A percentile compares a stretch with the other conserved stretches of the same genome.
These are phyloP conservation scores for Zele albiditarsus DNA, from an alignment of 2,888 invertebrate species.

Conservation along the genomic window DNA sequence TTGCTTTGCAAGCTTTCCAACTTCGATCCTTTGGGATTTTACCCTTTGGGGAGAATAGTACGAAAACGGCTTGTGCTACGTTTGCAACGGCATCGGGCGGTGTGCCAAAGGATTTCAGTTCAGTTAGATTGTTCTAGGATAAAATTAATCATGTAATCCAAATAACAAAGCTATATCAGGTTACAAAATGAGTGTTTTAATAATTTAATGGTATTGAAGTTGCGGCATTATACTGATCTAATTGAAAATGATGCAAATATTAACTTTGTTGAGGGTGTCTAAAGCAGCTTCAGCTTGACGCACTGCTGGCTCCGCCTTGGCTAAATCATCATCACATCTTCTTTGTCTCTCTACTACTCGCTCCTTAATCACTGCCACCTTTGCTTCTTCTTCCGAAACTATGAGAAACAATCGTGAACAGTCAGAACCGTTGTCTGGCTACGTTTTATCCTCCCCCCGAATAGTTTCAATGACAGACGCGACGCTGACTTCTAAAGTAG, in stretches of 20 bases:
- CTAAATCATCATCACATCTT: constrained; percentile 91
- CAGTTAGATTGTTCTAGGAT: constrained; percentile 86
- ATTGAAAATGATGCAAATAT: neutral
- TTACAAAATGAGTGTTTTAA: neutral
- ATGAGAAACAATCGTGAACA: constrained; percentile 47
- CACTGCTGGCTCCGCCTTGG: constrained; percentile 93
- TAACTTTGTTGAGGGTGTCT: constrained; percentile 90
- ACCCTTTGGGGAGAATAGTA: constrained; percentile 87
- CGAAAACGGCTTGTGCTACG: constrained; percentile 90
- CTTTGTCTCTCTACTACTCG: constrained; percentile 89
- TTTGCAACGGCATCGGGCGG: constrained; percentile 92
- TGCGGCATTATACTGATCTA: neutral
- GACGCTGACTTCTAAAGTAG: constrained; percentile 36
- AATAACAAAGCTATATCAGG: neutral
- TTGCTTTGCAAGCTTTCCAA: constrained; percentile 92
- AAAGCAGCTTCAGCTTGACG: constrained; percentile 92
- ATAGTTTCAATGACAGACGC: constrained; percentile 40
- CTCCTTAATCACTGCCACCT: constrained; percentile 91
- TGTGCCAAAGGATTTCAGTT: constrained; percentile 93
- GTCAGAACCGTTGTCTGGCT: constrained; percentile 24
- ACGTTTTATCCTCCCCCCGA: constrained; percentile 16
- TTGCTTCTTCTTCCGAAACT: constrained; percentile 90
- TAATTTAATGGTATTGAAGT: neutral
- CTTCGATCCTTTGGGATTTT: constrained; percentile 93
- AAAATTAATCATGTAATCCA: constrained; percentile 27